Conservation (phyloP, 53 echinoderm and acorn worm species). For the Holothuria scabra region DNA sequence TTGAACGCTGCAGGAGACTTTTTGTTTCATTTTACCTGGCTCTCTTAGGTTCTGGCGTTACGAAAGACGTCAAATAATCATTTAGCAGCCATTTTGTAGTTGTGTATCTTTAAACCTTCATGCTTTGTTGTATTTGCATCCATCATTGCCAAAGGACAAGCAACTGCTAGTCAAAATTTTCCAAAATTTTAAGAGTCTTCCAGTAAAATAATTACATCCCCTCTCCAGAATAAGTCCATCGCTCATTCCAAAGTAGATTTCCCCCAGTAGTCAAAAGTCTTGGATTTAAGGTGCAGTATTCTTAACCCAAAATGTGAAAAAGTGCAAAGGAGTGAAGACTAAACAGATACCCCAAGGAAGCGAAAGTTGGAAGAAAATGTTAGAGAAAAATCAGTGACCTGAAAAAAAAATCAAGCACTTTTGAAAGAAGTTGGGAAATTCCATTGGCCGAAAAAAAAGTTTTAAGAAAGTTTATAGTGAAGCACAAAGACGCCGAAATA, state of each 20-base stretch:
- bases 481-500: neutral
- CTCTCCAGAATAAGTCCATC: neutral
- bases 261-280: conserved; percentile 17
- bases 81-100: neutral
- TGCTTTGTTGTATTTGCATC: no score
- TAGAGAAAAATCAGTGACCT: neutral
- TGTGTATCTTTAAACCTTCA: neutral
- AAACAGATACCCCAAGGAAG: conserved; percentile 2
- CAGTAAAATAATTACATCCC: conserved; percentile 29
- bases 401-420: neutral
- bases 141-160: neutral
- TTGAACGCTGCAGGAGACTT: neutral
- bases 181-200: neutral
- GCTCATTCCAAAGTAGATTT: neutral
- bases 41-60: neutral
- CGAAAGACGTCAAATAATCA: neutral
- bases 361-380: neutral
- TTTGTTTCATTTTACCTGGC: neutral
- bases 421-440: neutral
- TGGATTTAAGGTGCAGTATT: neutral
- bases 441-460: neutral
- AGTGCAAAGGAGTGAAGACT: neutral
- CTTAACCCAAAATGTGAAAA: neutral
- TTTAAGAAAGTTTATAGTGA: neutral
- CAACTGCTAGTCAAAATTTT: neutral